Evolutionary conservation across 2,888 invertebrate species (phyloP), one percentile per base, ranked within the genome.

Genomic region (Dendrolimus pini): DNA sequence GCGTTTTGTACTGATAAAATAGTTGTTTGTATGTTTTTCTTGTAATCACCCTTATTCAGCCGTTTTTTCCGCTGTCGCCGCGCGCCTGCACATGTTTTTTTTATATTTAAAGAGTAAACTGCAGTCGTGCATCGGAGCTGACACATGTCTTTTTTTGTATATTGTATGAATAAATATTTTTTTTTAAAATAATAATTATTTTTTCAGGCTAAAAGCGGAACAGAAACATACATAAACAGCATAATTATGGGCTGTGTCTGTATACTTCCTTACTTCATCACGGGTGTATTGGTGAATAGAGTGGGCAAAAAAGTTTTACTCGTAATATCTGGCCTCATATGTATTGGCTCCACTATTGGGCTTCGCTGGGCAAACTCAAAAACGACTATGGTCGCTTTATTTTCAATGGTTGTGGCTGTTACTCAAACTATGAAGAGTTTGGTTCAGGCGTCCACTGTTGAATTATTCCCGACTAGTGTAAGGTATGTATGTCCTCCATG

Each of bases 241-340:
- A 69, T 80, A 9, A 72, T 80, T n/a, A 58, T 81, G 6, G 81
- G 79, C 1, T 59, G 67, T 1, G 69, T 76, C 6, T 77, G 74
- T 52, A 55, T 76, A 0, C 41, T 71, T 2, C 77, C 77, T 0
- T 74, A 71, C 55, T 66, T 73, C 12, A 61, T 81, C n/a, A 73
- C 70, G 6, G 75, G 78, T 1, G 64, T 70, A 0, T 61, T 80
- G 0, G 77, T 80, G 2, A 76, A 74, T 42, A 72, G 59, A 61
- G 71, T 80, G 0, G 84, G 84, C 1, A 85, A 84, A 63, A 82
- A 82, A 56, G 62, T 61, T 1, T 56, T 84, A 0, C 69, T 78
- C 7, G 61, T 75, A 0, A 58, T 62, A 0, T 71, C 73, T 41
- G 73, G 74, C 0, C 0, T 72, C 0, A 62, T 76, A 3, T 65